Base-by-base conservation (phyloP, 2,888 invertebrate genomes). In the Neoascia interrupta region DNA sequence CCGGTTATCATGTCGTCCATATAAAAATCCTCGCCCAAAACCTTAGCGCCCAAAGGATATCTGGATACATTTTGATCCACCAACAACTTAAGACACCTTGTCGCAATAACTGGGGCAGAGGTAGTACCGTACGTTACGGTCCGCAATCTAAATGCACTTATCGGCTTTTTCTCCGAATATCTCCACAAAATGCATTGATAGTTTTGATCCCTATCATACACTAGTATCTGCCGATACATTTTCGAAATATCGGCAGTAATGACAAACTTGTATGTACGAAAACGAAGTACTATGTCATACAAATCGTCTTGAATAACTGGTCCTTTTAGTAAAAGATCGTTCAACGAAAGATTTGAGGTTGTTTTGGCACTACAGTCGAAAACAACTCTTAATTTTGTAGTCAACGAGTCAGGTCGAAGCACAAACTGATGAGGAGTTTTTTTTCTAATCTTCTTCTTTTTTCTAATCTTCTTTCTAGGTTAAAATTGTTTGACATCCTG, bases 221-320 rank as follows among this genome's bases (percentile, higher is more conserved):
- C 70, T 41, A 66, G 60, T 5, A 53, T 51, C 43, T 82, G 81
- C 4, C 82, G 58, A 41, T 82, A 82, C 79, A 81, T 82, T 70
- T 82, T 82, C 2, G 54, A 54, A 4, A 81, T 53, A 34, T 81
- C 81, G 1, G 75, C 74, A 6, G 76, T 79, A 11, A 31, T 16
- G 1, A 39, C 80, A n/a, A 41, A 81, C 15, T 45, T 56, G 54
- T 66, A 53, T n/a, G 58, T 54, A 15, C 73, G 51, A 63, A 70
- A 82, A 13, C 81, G 53, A 3, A 81, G 11, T 3, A 81, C 13
- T 2, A 79, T 81, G 1, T 58, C 58, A 18, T 56, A 36, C 23
- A 80, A 41, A 51, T 79, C 68, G 36, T 79, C 60, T 39, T 81
- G 73, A 1, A 79, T 47, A 2, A 43, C 13, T 1, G 54, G 61